Evolutionary conservation across 2,113 vertebrate species (phyloP).

Genomic region (Cathartes aura): DNA sequence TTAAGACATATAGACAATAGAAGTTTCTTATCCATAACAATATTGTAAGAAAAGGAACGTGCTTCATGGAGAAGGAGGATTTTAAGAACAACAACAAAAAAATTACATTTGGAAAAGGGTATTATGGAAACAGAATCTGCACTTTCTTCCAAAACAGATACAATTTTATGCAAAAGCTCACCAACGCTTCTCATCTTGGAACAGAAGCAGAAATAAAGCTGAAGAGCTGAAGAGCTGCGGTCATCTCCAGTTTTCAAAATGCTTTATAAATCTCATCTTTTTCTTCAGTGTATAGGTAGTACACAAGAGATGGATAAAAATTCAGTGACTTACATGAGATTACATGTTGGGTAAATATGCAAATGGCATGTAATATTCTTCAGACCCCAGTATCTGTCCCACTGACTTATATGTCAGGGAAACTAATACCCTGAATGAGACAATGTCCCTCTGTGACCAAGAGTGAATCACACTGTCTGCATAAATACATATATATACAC

Average conservation of each 20-base stretch:
- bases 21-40: neutral
- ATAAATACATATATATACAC: neutral
- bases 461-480: neutral
- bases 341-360: neutral
- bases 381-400: neutral
- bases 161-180: neutral
- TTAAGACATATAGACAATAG: neutral
- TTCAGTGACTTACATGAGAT: neutral
- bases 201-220: neutral
- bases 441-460: neutral
- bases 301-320: neutral
- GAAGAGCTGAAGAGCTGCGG: neutral
- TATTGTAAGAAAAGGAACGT: neutral
- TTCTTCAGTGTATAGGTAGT: neutral
- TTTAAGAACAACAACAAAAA: neutral
- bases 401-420: neutral
- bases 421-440: neutral
- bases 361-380: neutral
- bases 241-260: neutral
- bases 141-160: neutral
- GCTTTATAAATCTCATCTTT: neutral
- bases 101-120: fast-evolving
- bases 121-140: neutral
- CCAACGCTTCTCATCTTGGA: neutral
- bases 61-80: neutral